Evolutionary conservation across 2,797 vertebrate genomes (phyloP), one percentile per base, ranked within the genome.

Genomic region (Crenichthys baileyi): DNA sequence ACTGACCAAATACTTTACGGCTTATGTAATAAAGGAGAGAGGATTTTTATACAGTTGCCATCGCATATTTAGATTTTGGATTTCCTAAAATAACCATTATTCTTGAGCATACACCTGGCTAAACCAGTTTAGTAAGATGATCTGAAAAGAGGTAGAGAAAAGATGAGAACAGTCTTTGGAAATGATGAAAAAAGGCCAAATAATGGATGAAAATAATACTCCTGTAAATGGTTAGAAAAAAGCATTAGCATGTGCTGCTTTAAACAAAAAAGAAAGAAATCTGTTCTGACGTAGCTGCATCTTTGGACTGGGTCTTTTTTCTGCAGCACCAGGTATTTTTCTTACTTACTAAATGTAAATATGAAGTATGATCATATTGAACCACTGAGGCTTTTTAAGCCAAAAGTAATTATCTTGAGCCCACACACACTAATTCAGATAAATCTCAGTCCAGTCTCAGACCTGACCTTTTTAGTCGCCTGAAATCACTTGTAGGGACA

Each of bases 141-240:
- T 16, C 29, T 7, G 16, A 7, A 16, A 12, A 63, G 36, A 61
- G 22, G 53, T 29, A 24, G 12, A 24, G 15, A 79, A 46, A 63
- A 78, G 29, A 75, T 26, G 41, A 16, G 41, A 39, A 5, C 39
- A 24, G 76, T 58, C 51, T 72, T 39, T 60, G 1, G 12, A 72
- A 39, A 84, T 20, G 9, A 31, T 31, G 58, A 22, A 76, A 18
- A 77, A 60, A 46, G n/a, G 50, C 61, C 3, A 55, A 76, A 80
- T 22, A 24, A 13, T 16, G 41, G 9, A 12, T 46, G 71, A 73
- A 51, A 65, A 39, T 29, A 48, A 48, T 55, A 68, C 75, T 53
- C 12, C 16, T 63, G 61, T 63, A 63, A 63, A 63, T 63, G 31
- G 31, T 36, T 63, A 31, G 61, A 26, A 7, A 44, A 26, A 55